phyloP scores from a whole-genome alignment of 2,113 vertebrate genomes.

The Microcebus tavaratra region DNA sequence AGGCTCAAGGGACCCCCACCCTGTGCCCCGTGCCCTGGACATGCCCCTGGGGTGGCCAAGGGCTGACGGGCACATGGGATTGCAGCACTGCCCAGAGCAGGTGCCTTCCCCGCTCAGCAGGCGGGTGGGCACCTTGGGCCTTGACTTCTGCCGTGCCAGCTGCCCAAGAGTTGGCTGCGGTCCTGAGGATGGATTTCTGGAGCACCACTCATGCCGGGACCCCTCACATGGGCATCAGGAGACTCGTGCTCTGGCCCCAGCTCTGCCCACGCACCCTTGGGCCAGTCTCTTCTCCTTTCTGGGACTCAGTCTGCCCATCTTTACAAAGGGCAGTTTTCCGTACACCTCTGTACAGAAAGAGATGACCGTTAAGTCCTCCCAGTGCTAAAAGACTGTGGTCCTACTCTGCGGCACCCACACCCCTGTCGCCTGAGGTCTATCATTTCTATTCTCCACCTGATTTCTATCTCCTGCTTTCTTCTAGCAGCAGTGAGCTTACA shows the following conservation, averaged over 20 bases:
- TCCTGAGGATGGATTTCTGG: not conserved
- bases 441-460: not conserved
- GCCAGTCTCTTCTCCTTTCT: not conserved
- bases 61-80: not conserved
- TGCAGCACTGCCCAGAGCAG: not conserved
- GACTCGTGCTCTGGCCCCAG: not conserved
- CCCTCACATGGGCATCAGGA: not conserved
- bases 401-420: not conserved
- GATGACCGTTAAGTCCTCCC: not conserved
- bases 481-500: not conserved
- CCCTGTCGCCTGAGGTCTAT: not conserved
- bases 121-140: not conserved
- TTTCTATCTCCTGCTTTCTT: not conserved
- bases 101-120: no score
- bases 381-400: not conserved
- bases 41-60: not conserved
- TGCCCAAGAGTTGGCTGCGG: not conserved
- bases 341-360: not conserved
- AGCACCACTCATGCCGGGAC: not conserved
- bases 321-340: not conserved
- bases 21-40: not conserved
- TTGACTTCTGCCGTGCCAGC: not conserved
- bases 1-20: not conserved
- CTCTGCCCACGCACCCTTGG: not conserved
- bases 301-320: not conserved